phyloP scores from a whole-genome alignment of 2,797 vertebrate species.

The Mormyrops attenuatus region DNA sequence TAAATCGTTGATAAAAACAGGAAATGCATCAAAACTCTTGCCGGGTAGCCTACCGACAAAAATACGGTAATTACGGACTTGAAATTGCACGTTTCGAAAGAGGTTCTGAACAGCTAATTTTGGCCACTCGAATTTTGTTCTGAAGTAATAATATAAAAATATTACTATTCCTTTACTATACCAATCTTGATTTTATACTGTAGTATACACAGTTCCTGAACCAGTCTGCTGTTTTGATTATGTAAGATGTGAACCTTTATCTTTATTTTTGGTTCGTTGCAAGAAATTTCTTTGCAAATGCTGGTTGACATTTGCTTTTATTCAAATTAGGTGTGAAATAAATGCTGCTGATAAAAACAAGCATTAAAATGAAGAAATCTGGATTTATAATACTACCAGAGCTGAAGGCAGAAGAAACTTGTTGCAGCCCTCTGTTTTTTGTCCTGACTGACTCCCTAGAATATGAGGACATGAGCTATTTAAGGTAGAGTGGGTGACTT shows the following conservation, averaged over 20 bases:
- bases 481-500: neutral
- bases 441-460: neutral
- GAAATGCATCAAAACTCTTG: neutral
- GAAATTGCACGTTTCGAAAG: neutral
- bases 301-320: neutral
- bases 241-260: neutral
- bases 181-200: neutral
- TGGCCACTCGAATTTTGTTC: neutral
- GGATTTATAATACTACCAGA: neutral
- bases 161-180: neutral
- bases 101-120: neutral
- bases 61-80: neutral
- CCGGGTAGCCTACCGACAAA: neutral
- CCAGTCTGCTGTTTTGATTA: neutral
- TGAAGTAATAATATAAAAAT: neutral
- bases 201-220: neutral
- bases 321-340: neutral
- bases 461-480: neutral
- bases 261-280: neutral
- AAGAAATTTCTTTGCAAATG: neutral
- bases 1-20: neutral
- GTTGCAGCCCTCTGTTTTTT: neutral
- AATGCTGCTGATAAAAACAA: neutral
- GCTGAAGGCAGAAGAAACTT: neutral
- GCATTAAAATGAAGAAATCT: neutral